A percentile compares a stretch with the other conserved stretches of the same genome.
Conservation (phyloP, 2,797 vertebrate species). For the Odontamblyopus rebecca region DNA sequence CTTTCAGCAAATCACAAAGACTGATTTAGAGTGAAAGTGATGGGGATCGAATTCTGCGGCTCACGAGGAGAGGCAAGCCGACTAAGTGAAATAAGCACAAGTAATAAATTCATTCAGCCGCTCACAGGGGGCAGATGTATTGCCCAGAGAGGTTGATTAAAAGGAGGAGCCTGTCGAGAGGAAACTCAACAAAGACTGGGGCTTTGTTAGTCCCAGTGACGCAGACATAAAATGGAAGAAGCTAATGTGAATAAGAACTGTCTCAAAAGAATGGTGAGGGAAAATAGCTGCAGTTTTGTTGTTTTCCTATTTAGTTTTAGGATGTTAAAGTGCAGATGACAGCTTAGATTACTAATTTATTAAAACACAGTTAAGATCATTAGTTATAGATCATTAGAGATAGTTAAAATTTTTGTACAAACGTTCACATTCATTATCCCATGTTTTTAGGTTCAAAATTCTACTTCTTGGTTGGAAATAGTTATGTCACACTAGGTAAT, state of each 20-base stretch:
- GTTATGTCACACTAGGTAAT: no score
- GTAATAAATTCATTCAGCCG: constrained; percentile 50
- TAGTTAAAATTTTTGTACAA: no score
- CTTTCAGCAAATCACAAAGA: constrained; percentile 48
- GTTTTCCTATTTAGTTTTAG: neutral
- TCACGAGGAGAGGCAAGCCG: constrained; percentile 15
- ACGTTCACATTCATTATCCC: no score
- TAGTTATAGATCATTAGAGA: no score
- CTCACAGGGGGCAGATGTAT: constrained; percentile 43
- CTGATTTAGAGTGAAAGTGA: constrained; percentile 42
- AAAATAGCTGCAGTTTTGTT: neutral
- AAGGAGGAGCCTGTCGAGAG: constrained; percentile 39
- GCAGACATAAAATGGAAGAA: constrained; percentile 23
- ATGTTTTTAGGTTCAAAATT: no score
- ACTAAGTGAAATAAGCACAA: constrained; percentile 27
- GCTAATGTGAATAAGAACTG: constrained; percentile 18
- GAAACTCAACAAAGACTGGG: constrained; percentile 32
- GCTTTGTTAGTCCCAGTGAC: constrained; percentile 41
- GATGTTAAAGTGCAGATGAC: neutral
- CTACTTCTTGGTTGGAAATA: no score
- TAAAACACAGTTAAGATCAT: no score
- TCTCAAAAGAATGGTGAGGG: neutral
- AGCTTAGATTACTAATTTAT: no score
- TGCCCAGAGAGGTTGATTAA: constrained; percentile 58
- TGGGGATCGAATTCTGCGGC: constrained; percentile 38